These are phyloP conservation scores for Noctua fimbriata DNA, from an alignment of 2,888 invertebrate genomes.

Conservation along the genomic window DNA sequence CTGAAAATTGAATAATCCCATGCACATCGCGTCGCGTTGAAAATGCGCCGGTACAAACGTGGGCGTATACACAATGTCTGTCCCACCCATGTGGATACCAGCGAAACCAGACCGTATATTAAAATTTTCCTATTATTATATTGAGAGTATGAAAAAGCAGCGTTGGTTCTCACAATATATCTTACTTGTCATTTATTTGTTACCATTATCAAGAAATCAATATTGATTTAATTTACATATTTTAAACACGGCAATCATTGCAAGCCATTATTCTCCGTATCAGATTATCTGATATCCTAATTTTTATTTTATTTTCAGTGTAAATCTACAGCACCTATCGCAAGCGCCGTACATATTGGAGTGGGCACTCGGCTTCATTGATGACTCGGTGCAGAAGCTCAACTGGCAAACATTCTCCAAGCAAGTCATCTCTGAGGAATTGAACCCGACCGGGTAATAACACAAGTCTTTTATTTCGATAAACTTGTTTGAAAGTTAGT, in stretches of 20 bases:
- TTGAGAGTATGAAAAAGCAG: background rate
- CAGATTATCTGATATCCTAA: background rate
- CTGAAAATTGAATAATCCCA: background rate
- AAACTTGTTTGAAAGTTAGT: background rate
- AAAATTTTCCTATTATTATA: background rate
- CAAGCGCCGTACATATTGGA: slow-evolving; percentile 84
- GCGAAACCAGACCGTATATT: background rate
- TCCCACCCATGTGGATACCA: background rate
- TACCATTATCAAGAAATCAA: background rate
- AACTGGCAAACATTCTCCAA: slow-evolving; percentile 81
- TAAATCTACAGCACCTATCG: slow-evolving; percentile 78
- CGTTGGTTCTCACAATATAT: background rate
- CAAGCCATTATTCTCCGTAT: background rate
- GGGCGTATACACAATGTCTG: background rate
- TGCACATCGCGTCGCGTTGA: background rate
- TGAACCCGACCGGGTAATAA: slow-evolving; percentile 80
- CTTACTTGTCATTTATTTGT: background rate
- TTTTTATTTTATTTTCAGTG: slow-evolving; percentile 69
- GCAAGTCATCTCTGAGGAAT: slow-evolving; percentile 79
- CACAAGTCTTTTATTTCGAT: background rate
- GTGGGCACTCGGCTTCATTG: slow-evolving; percentile 82
- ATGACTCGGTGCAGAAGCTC: slow-evolving; percentile 79
- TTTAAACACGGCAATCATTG: background rate
- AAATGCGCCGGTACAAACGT: background rate
- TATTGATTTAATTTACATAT: background rate